Base-by-base conservation (phyloP, 2,888 invertebrate species). In the Amiota mariae region DNA sequence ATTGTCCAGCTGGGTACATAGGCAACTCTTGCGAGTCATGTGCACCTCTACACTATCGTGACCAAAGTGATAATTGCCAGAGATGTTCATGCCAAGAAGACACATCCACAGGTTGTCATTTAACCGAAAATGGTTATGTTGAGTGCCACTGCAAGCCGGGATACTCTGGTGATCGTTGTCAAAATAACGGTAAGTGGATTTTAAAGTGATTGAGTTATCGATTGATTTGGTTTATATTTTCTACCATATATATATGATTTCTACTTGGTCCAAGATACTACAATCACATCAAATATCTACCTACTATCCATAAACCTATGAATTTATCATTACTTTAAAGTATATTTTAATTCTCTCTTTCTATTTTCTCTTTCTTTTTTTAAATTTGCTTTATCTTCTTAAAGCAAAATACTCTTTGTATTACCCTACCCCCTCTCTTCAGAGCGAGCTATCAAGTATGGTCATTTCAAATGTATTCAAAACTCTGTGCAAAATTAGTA, bases 1-100 rank as follows among this genome's bases (percentile, higher is more conserved):
- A 92, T 70, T 98, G 98, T 86, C 97, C 97, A 0, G 85, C 90
- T 0, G 97, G 96, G 1, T 97, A 96, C 85, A 90, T 91, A 11
- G 97, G 97, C 72, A 93, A 94, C 0, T 97, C 96, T 71, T 97
- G 97, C 86, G 97, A 97, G 89, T 90, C 87, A 8, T 97, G 97
- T 85, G 90, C 92, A 0, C 87, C 93, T 0, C 93, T 95, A 12
- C 94, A 93, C 88, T 96, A 95, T 88, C 92, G 94, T 73, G 94
- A 95, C 80, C 89, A 89, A 0, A 81, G 78, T 59, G 88, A 86
- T 9, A 74, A 85, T 6, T 90, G 97, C 81, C 90, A 90, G 6
- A 90, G 87, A 48, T 98, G 97, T 84, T 94, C 94, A 3, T 98
- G 98, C 94, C 84, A 87, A 61, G 80, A 83, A 46, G 83, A 86